Percentiles rank a stretch among this genome's conserved stretches.
Conservation (phyloP, 2,113 vertebrate genomes). For the Chaetura pelagica region DNA sequence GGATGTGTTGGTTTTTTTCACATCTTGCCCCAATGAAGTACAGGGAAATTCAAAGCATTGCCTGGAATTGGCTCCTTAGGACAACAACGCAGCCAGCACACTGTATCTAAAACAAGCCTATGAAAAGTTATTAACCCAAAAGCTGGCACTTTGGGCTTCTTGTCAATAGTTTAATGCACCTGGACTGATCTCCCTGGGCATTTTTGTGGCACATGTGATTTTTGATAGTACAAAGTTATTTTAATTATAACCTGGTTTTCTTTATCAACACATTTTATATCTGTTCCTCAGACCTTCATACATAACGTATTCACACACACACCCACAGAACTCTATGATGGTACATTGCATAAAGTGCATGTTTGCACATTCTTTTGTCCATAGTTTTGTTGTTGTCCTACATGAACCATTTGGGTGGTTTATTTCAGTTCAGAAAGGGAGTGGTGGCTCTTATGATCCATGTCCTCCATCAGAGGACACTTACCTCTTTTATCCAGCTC, state of each 20-base stretch:
- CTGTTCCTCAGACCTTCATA: not conserved
- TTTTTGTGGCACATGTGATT: not conserved
- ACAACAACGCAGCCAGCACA: not conserved
- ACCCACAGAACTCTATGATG: not conserved
- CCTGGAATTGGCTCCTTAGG: not conserved
- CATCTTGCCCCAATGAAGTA: not conserved
- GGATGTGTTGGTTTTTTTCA: not conserved
- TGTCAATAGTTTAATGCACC: not conserved
- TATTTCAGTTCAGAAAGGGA: not conserved
- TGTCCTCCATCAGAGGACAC: not conserved
- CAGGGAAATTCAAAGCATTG: not conserved
- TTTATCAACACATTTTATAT: not conserved
- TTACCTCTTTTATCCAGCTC: not conserved
- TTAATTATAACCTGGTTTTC: not conserved
- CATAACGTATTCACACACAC: not conserved
- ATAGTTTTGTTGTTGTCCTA: not conserved
- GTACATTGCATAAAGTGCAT: not conserved
- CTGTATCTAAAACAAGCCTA: not conserved
- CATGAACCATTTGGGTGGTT: not conserved
- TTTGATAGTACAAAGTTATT: not conserved
- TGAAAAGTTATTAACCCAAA: not conserved
- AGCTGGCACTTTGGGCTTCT: not conserved
- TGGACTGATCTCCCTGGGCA: not conserved
- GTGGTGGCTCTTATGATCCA: not conserved
- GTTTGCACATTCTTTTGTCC: not conserved